Evolutionary conservation across 2,888 invertebrate species (phyloP).

Genomic region (Pyrocoelia pectoralis): DNA sequence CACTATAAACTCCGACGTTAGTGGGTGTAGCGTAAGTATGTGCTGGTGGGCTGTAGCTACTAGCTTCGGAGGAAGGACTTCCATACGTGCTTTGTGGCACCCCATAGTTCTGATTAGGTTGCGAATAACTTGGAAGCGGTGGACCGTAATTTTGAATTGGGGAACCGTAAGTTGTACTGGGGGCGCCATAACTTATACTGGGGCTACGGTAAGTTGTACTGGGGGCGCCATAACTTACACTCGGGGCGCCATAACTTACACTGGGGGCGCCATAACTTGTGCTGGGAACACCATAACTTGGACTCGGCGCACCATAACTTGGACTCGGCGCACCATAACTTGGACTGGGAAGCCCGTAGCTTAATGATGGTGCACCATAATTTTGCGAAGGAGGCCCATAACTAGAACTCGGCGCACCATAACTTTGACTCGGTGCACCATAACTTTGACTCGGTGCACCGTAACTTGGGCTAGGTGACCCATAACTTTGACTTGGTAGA

Average conservation of each 20-base stretch:
- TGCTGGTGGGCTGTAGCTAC: constrained; percentile 31
- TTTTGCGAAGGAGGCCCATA: constrained; percentile 35
- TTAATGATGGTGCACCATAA: constrained; percentile 42
- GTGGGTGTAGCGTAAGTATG: constrained; percentile 41
- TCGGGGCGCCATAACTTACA: constrained; percentile 45
- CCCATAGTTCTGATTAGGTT: constrained; percentile 36
- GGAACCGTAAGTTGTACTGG: constrained; percentile 33
- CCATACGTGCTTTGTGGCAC: constrained; percentile 25
- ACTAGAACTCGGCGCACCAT: constrained; percentile 38
- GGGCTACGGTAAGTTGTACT: constrained; percentile 32
- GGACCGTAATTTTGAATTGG: constrained; percentile 39
- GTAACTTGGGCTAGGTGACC: constrained; percentile 39
- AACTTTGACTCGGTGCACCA: constrained; percentile 38
- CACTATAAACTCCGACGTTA: constrained; percentile 42
- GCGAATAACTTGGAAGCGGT: constrained; percentile 17
- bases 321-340: constrained; percentile 40
- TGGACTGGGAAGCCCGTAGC: constrained; percentile 28
- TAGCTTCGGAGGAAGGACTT: constrained; percentile 5
- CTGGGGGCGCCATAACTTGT: constrained; percentile 31
- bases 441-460: constrained; percentile 37
- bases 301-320: constrained; percentile 26
- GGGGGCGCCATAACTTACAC: constrained; percentile 42
- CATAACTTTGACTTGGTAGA: constrained; percentile 40
- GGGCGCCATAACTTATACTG: constrained; percentile 7
- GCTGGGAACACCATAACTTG: constrained; percentile 9